phyloP scores from a whole-genome alignment of 37 sponge, comb jelly and placozoan genomes.

The Amphimedon queenslandica region DNA sequence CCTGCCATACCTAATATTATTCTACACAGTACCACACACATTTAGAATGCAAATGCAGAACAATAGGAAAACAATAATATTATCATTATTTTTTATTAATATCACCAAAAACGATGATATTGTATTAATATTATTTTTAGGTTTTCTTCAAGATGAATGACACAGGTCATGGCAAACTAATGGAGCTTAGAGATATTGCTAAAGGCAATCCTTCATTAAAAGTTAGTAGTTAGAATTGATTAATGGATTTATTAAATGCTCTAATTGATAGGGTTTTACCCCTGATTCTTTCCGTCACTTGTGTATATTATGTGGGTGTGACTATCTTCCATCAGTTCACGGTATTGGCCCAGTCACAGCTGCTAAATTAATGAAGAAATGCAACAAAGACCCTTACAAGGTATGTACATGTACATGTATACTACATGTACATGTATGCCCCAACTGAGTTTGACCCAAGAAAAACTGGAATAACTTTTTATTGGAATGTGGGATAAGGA shows the following conservation, averaged over 20 bases:
- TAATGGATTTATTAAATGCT: neutral
- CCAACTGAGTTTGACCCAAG: no score
- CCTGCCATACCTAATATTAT: no score
- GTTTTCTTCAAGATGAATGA: constrained; percentile 94
- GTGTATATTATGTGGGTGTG: constrained; percentile 99
- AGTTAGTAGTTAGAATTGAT: constrained; percentile 10
- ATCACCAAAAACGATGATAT: no score
- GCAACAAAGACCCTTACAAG: constrained; percentile 50
- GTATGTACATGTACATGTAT: no score
- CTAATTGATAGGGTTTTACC: constrained; percentile 53
- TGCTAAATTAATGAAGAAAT: constrained; percentile 84
- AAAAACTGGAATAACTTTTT: no score
- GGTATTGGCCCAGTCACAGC: constrained; percentile 89
- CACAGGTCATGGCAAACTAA: constrained; percentile 76
- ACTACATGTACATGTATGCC: no score
- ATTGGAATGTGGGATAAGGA: no score
- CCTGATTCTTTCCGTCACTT: constrained; percentile 82
- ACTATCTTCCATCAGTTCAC: constrained; percentile 89
- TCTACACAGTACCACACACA: no score
- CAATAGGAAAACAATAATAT: neutral
- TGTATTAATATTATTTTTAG: constrained; percentile 23
- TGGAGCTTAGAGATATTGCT: constrained; percentile 65
- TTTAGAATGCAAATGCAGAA: neutral
- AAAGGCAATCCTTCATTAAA: constrained; percentile 31
- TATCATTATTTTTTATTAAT: neutral